Conservation (phyloP, 1,140 invertebrate genomes). For the Papilio glaucus region DNA sequence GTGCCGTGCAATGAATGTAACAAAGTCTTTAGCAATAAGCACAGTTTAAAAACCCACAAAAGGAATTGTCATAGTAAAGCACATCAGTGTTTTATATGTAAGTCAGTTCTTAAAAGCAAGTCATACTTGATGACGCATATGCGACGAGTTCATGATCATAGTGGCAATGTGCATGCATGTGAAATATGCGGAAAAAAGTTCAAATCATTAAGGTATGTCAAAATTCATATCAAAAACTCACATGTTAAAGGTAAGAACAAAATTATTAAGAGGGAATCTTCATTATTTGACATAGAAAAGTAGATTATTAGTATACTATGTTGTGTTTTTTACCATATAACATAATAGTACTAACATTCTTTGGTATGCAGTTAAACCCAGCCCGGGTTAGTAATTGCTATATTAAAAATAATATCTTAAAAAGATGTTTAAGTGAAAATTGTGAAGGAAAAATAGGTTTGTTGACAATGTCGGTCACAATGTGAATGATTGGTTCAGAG, state of each 20-base stretch:
- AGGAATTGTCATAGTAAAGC: conserved; percentile 48
- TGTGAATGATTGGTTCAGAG: too few species aligned
- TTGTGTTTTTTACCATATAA: too few species aligned
- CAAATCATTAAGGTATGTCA: conserved; percentile 50
- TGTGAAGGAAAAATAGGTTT: too few species aligned
- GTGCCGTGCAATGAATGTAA: conserved; percentile 41
- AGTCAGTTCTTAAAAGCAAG: conserved; percentile 52
- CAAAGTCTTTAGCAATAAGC: conserved; percentile 33
- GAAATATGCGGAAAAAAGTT: conserved; percentile 52
- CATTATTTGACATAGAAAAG: too few species aligned
- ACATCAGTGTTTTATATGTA: conserved; percentile 47
- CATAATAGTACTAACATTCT: too few species aligned
- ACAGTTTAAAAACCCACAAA: conserved; percentile 43
- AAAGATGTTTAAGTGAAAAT: too few species aligned
- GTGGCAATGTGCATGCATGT: conserved; percentile 50
- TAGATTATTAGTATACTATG: too few species aligned
- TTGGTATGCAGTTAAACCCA: too few species aligned
- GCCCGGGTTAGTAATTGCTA: too few species aligned
- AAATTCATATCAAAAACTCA: conserved; percentile 52
- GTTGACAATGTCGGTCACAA: too few species aligned
- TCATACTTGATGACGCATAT: conserved; percentile 50
- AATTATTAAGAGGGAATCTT: not conserved
- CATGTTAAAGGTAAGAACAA: conserved; percentile 21
- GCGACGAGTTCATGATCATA: conserved; percentile 51
- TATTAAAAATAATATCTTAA: too few species aligned